Percentiles rank a stretch among this genome's conserved stretches.
Conservation (phyloP, 2,888 invertebrate species). For the Leucophora obtusa region DNA sequence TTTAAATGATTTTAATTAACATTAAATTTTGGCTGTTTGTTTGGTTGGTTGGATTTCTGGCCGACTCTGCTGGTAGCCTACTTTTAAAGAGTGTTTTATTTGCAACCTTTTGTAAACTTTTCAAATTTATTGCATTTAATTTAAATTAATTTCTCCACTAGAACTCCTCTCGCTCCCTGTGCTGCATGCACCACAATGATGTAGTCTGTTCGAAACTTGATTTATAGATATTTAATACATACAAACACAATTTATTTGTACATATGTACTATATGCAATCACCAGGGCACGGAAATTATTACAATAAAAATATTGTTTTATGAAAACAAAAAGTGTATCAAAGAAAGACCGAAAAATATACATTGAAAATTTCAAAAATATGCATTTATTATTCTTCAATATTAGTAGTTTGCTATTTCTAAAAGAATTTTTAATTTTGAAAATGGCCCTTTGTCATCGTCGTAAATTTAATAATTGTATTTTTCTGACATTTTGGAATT, state of each 20-base stretch:
- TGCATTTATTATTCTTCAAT: too few relatives aligned
- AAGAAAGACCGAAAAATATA: too few relatives aligned
- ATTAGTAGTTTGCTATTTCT: too few relatives aligned
- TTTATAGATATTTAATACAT: not conserved
- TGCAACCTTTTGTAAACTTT: conserved; percentile 30
- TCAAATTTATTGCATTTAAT: conserved; percentile 58
- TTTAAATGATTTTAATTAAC: conserved; percentile 46
- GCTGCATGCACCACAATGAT: not conserved
- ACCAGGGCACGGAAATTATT: not conserved
- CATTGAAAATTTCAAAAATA: too few relatives aligned
- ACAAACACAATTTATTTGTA: not conserved
- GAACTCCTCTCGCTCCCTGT: conserved; percentile 3
- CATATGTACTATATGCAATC: not conserved
- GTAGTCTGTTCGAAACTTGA: not conserved
- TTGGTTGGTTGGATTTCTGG: conserved; percentile 1
- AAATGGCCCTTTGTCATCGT: too few relatives aligned
- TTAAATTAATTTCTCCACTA: conserved; percentile 47
- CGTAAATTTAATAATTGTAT: too few relatives aligned
- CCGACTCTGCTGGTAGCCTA: not conserved
- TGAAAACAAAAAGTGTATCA: too few relatives aligned
- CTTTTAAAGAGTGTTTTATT: not conserved
- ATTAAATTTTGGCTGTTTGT: conserved; percentile 42
- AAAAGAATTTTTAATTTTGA: too few relatives aligned
- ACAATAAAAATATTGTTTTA: too few relatives aligned
- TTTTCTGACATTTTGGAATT: too few relatives aligned